Evolutionary conservation across 2,113 vertebrate genomes (phyloP).

Genomic region (Leiothrix lutea): DNA sequence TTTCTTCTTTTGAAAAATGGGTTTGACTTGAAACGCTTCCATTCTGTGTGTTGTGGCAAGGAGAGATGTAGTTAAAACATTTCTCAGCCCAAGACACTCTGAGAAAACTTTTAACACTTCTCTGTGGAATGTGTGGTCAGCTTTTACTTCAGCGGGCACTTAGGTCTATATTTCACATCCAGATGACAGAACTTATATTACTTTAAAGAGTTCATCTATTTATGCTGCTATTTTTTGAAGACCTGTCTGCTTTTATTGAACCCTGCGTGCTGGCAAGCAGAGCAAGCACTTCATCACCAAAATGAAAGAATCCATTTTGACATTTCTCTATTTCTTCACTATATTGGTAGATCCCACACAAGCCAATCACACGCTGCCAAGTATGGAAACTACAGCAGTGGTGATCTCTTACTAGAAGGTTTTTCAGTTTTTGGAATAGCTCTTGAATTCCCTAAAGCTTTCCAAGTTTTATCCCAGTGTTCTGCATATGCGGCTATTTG

Average conservation of each 20-base stretch:
- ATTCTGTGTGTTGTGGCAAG: not conserved
- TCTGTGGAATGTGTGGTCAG: not conserved
- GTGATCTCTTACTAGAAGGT: not conserved
- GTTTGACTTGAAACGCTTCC: not conserved
- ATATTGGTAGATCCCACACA: not conserved
- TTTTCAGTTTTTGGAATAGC: not conserved
- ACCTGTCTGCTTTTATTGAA: conserved; percentile 75
- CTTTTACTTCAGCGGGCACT: not conserved
- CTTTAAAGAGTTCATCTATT: conserved; percentile 79
- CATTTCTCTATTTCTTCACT: conserved; percentile 54
- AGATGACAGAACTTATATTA: conserved; percentile 75
- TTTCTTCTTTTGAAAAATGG: conserved; percentile 38
- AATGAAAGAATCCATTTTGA: conserved; percentile 65
- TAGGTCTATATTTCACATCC: conserved; percentile 64
- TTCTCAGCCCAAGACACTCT: not conserved
- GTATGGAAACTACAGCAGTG: not conserved
- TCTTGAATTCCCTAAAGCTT: not conserved
- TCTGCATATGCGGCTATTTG: not conserved
- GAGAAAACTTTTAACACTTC: conserved; percentile 28
- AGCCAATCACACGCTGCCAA: not conserved
- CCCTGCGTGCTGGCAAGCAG: conserved; percentile 37
- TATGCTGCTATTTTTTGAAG: conserved; percentile 75
- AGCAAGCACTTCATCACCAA: conserved; percentile 70
- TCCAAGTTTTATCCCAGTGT: not conserved
- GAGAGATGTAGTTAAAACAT: conserved; percentile 21